Conservation (phyloP, 92 coral and sea anemone genomes). For the Zoanthus solanderi region DNA sequence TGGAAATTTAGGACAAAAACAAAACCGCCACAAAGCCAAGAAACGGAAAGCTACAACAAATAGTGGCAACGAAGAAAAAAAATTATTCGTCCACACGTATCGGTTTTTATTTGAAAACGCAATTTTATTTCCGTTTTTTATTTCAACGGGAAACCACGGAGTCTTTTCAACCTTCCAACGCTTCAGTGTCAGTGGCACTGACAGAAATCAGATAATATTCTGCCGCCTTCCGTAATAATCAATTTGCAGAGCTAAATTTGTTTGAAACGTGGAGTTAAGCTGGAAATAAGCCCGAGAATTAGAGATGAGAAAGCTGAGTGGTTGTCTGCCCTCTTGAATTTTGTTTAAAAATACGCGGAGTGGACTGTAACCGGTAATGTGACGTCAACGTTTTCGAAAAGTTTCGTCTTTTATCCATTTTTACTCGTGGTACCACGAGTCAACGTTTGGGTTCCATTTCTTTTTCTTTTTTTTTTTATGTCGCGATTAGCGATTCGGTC, state of each 20-base stretch:
- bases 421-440: too few species aligned
- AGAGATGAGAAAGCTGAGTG: not conserved
- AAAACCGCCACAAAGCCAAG: too few species aligned
- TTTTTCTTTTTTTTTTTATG: too few species aligned
- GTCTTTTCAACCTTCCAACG: conserved; percentile 23
- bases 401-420: not conserved
- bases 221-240: conserved; percentile 18
- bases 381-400: not conserved
- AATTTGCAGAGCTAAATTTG: conserved; percentile 39
- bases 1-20: too few species aligned
- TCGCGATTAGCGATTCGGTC: too few species aligned
- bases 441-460: too few species aligned
- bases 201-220: conserved; percentile 25
- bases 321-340: not conserved
- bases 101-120: too few species aligned
- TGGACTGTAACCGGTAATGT: not conserved
- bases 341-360: not conserved
- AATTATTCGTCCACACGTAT: too few species aligned
- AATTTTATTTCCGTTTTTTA: too few species aligned
- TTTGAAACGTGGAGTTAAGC: not conserved
- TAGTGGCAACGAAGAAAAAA: too few species aligned
- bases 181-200: conserved; percentile 18
- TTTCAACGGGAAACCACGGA: not conserved
- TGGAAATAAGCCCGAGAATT: not conserved
- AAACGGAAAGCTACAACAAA: too few species aligned